Evolutionary conservation across 2,113 vertebrate genomes (phyloP).

Genomic region (Jacana jacana): DNA sequence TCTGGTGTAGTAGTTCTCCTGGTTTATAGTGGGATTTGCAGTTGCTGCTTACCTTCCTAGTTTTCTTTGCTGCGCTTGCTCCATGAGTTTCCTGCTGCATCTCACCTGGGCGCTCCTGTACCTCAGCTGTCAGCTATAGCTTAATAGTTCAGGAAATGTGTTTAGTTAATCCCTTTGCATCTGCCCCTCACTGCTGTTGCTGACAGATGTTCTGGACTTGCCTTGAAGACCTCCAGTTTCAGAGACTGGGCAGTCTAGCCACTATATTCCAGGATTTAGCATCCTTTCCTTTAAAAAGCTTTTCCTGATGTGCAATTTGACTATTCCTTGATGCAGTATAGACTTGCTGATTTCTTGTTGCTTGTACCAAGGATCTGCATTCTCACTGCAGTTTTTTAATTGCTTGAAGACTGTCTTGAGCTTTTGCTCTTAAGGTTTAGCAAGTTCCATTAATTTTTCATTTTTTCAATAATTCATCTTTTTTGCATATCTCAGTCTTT

Average conservation of each 20-base stretch:
- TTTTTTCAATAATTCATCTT: not conserved
- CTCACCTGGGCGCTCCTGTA: not conserved
- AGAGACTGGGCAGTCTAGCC: not conserved
- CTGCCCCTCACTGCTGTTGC: not conserved
- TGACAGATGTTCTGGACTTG: not conserved
- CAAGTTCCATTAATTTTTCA: not conserved
- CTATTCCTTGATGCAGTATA: not conserved
- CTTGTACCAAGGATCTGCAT: not conserved
- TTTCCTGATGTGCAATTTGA: not conserved
- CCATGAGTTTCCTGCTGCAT: not conserved
- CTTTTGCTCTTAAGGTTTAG: not conserved
- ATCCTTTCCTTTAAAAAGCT: not conserved
- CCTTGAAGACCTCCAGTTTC: not conserved
- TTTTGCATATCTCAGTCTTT: not conserved
- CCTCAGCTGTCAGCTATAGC: not conserved
- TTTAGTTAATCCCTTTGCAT: not conserved
- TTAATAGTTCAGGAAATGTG: not conserved
- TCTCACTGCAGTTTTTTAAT: not conserved
- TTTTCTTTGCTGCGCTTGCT: not conserved
- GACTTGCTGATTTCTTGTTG: not conserved
- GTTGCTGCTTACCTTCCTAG: not conserved
- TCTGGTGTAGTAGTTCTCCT: not conserved
- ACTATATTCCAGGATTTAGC: not conserved
- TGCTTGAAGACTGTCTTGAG: not conserved
- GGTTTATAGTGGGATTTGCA: not conserved